Evolutionary conservation across 1,140 invertebrate genomes (phyloP).

Genomic region (Coenobita brevimanus): DNA sequence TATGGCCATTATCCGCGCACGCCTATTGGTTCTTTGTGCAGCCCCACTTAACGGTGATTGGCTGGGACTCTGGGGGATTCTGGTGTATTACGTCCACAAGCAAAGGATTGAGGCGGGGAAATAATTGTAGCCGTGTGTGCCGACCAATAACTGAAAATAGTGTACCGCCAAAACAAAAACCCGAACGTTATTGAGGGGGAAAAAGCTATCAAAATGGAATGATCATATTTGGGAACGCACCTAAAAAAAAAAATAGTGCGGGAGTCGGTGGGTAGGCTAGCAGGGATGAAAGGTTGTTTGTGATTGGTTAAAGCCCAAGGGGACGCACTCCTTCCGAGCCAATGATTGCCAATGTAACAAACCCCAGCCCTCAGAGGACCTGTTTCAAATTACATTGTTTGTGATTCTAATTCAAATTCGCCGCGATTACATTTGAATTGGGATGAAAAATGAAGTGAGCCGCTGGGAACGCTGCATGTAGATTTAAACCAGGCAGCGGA

Average conservation of each 20-base stretch:
- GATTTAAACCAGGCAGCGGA: no score
- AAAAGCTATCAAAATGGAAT: slow-evolving; percentile 44
- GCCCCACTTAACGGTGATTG: no score
- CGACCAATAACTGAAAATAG: no score
- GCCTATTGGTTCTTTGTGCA: no score
- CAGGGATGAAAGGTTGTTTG: slow-evolving; percentile 67
- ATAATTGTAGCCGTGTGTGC: no score
- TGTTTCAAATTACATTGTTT: slow-evolving; percentile 66
- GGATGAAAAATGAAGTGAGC: background rate
- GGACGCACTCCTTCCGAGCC: slow-evolving; percentile 65
- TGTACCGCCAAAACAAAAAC: background rate
- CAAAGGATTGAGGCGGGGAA: no score
- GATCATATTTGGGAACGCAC: slow-evolving; percentile 43
- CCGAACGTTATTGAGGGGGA: slow-evolving; percentile 4
- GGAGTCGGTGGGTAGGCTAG: slow-evolving; percentile 27
- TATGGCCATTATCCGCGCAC: no score
- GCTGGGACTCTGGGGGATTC: no score
- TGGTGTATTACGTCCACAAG: no score
- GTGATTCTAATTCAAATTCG: slow-evolving; percentile 43
- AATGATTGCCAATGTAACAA: slow-evolving; percentile 69
- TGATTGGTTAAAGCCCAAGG: slow-evolving; percentile 60
- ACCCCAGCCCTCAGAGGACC: slow-evolving; percentile 56
- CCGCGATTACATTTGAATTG: slow-evolving; percentile 37
- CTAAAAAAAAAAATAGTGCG: background rate
- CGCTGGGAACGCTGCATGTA: no score